Percentiles rank a stretch among this genome's conserved stretches.
These are phyloP conservation scores for Blennius ocellaris DNA, from an alignment of 2,113 vertebrate genomes.

Conservation along the genomic window DNA sequence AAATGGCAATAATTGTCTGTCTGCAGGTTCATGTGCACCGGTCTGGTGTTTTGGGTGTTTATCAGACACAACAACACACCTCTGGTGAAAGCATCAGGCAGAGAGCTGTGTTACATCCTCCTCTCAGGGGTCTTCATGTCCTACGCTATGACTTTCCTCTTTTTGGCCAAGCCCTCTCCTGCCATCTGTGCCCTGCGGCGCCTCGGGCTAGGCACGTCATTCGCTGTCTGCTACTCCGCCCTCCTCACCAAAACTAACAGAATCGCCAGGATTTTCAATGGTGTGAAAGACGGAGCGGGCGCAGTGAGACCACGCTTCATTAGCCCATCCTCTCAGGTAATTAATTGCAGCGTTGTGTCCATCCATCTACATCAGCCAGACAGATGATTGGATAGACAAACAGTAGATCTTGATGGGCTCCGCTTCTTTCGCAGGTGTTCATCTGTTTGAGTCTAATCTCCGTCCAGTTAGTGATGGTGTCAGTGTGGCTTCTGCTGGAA, in stretches of 20 bases:
- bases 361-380: slow-evolving; percentile 45
- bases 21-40: slow-evolving; percentile 89
- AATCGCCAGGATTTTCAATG: slow-evolving; percentile 95
- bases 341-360: slow-evolving; percentile 4
- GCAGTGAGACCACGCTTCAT: slow-evolving; percentile 95
- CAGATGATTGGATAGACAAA: slow-evolving; percentile 28
- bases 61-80: slow-evolving; percentile 95
- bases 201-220: slow-evolving; percentile 94
- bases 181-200: slow-evolving; percentile 93
- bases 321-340: slow-evolving; percentile 96
- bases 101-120: slow-evolving; percentile 96
- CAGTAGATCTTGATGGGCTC: slow-evolving; percentile 23
- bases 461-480: slow-evolving; percentile 94
- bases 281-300: slow-evolving; percentile 91
- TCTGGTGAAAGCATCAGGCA: slow-evolving; percentile 95
- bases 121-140: slow-evolving; percentile 95
- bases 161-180: slow-evolving; percentile 96
- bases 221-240: slow-evolving; percentile 96
- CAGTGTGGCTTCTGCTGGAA: slow-evolving; percentile 95
- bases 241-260: slow-evolving; percentile 99
- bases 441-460: slow-evolving; percentile 96
- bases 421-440: slow-evolving; percentile 77
- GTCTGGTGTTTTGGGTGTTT: slow-evolving; percentile 92
- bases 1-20: neutral
- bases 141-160: slow-evolving; percentile 98